Evolutionary conservation across 2,888 invertebrate species (phyloP).

Genomic region (Cheilosia soror): DNA sequence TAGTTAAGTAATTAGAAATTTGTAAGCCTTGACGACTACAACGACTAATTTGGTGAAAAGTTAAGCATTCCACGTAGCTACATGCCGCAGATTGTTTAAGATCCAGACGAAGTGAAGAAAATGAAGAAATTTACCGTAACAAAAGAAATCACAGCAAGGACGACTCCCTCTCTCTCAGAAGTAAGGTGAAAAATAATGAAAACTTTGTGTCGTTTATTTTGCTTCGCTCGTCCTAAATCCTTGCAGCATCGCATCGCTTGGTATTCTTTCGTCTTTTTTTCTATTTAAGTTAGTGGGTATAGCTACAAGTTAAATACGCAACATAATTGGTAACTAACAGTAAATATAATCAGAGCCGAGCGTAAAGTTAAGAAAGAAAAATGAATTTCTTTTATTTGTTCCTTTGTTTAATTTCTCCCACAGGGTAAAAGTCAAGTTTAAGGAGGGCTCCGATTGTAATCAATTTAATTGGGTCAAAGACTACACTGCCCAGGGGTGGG

Average conservation of each 20-base stretch:
- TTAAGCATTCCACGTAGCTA: conserved; percentile 40
- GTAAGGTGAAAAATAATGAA: too few relatives aligned
- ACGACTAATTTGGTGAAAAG: conserved; percentile 56
- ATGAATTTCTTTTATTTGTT: not conserved
- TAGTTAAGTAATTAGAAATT: conserved; percentile 34
- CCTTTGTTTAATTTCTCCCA: not conserved
- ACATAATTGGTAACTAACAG: conserved; percentile 60
- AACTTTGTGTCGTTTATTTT: too few relatives aligned
- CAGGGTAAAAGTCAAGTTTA: conserved; percentile 3
- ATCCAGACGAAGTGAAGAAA: conserved; percentile 5
- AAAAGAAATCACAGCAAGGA: conserved; percentile 20
- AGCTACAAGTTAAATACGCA: conserved; percentile 51
- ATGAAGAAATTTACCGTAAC: conserved; percentile 8
- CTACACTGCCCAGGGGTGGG: not conserved
- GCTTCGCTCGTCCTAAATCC: too few relatives aligned
- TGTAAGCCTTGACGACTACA: conserved; percentile 39
- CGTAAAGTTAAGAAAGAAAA: conserved; percentile 43
- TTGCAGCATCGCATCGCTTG: not conserved
- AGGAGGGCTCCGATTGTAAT: conserved; percentile 19
- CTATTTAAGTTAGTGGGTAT: conserved; percentile 22
- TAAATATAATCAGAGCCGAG: conserved; percentile 52
- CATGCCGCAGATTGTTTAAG: conserved; percentile 25
- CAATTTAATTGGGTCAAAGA: conserved; percentile 57
- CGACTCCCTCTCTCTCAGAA: not conserved
- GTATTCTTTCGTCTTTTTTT: conserved; percentile 2